Evolutionary conservation across 1,140 invertebrate genomes (phyloP), one percentile per base, ranked within the genome.

Genomic region (Yoshiicerus persimilis): DNA sequence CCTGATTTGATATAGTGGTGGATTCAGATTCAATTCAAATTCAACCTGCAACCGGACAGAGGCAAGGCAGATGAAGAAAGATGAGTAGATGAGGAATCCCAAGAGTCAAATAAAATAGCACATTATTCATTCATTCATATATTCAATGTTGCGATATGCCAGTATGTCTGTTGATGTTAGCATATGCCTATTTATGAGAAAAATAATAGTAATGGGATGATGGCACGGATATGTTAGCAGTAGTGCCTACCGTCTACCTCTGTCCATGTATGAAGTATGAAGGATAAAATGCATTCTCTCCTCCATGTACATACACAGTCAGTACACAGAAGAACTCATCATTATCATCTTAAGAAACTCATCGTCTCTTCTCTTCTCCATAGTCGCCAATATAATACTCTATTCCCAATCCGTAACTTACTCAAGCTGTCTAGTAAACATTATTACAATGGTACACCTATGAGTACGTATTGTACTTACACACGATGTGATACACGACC

Each of bases 71-170:
- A 27, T 70, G 30, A 70, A 70, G 66, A 70, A 80, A 80, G 75
- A 80, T 80, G 75, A 80, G 30, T 10, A 34, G 75, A 80, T 80
- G 75, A 80, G 75, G 75, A 80, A 80, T 80, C 75, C 30, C 75
- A 80, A 80, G 32, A 80, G 75, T 80, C 32, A 80, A 80, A 80
- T 80, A 80, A 80, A 80, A 80, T 80, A 80, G 75, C 75, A 80
- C 75, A 80, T 80, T 36, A 80, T 80, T 80, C 75, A 80, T 38
- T 80, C 75, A 77, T 77, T 77, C 70, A 77, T 77, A 66, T 70
- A 80, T 80, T 80, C 75, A 80, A 80, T 80, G 75, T 80, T 80
- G 75, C 30, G 75, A 34, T 38, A 80, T 75, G 70, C 70, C 70
- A 75, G 32, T 23, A 23, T 27, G 10, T 23, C 25, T 70, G 20